Conservation (phyloP, 2,888 invertebrate species). For the Belgica antarctica region DNA sequence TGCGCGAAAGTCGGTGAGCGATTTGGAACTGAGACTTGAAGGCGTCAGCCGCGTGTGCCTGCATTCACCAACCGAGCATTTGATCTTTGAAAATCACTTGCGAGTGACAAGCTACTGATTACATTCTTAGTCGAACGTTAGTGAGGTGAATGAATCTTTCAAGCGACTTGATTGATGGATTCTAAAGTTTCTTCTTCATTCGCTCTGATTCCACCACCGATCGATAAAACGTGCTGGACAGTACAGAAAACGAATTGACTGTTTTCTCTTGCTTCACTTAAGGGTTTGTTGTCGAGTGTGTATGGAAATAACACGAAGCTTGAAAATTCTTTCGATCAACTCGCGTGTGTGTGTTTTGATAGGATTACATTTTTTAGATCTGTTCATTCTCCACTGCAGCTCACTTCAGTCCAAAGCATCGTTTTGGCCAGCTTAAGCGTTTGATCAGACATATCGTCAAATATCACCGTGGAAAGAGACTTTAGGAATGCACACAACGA, state of each 20-base stretch:
- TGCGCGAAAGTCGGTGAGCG: neutral
- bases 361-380: conserved; percentile 35
- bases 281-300: too few species aligned
- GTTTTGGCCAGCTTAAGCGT: conserved; percentile 8
- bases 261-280: too few species aligned
- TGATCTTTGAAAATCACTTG: conserved; percentile 18
- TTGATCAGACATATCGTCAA: too few species aligned
- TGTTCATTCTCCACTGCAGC: neutral
- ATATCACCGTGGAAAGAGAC: neutral
- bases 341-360: conserved; percentile 27
- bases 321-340: conserved; percentile 19
- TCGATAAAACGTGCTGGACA: conserved; percentile 9
- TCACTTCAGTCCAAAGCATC: neutral
- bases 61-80: neutral
- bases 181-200: conserved; percentile 7
- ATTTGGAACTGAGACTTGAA: neutral
- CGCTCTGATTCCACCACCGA: neutral
- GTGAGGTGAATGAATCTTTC: conserved; percentile 1
- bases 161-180: conserved; percentile 6
- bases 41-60: neutral
- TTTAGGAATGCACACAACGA: conserved; percentile 7
- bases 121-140: conserved; percentile 7
- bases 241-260: neutral
- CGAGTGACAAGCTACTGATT: conserved; percentile 24
- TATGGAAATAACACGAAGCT: too few species aligned